Percentiles rank a stretch among this genome's conserved stretches.
Conservation (phyloP, 2,113 vertebrate genomes). For the Pipra filicauda region DNA sequence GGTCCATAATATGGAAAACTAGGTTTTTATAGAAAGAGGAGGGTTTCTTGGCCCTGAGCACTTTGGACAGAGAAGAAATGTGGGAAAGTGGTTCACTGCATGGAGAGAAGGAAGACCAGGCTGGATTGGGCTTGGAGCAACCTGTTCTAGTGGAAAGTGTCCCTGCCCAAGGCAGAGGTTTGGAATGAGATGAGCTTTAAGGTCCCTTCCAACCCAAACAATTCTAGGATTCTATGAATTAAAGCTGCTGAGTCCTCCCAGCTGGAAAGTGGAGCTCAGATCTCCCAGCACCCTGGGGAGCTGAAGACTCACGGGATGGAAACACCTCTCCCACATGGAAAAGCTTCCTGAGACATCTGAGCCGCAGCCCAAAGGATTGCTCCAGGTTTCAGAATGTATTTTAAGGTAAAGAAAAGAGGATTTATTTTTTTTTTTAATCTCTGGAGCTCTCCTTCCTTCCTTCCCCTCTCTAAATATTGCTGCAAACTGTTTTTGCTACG, state of each 20-base stretch:
- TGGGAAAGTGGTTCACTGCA: background rate
- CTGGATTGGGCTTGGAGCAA: background rate
- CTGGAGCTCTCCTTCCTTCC: background rate
- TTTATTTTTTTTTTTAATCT: background rate
- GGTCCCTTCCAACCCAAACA: background rate
- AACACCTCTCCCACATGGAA: accelerated
- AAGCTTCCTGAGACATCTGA: background rate
- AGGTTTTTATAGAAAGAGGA: background rate
- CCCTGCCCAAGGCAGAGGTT: background rate
- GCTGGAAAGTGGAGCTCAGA: accelerated
- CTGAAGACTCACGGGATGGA: accelerated
- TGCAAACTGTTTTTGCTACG: background rate
- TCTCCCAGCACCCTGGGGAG: accelerated
- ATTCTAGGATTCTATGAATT: background rate
- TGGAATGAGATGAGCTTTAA: background rate
- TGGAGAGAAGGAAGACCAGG: background rate
- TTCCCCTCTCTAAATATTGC: background rate
- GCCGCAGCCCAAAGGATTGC: background rate
- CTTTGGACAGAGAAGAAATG: background rate
- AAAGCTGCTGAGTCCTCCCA: background rate
- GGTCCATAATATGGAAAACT: background rate
- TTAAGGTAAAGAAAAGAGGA: background rate
- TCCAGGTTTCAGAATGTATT: background rate
- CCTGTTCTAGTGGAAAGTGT: background rate
- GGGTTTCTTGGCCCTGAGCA: background rate